These are phyloP conservation scores for Phyllostomus hastatus DNA, from an alignment of 2,113 vertebrate genomes.

Conservation along the genomic window DNA sequence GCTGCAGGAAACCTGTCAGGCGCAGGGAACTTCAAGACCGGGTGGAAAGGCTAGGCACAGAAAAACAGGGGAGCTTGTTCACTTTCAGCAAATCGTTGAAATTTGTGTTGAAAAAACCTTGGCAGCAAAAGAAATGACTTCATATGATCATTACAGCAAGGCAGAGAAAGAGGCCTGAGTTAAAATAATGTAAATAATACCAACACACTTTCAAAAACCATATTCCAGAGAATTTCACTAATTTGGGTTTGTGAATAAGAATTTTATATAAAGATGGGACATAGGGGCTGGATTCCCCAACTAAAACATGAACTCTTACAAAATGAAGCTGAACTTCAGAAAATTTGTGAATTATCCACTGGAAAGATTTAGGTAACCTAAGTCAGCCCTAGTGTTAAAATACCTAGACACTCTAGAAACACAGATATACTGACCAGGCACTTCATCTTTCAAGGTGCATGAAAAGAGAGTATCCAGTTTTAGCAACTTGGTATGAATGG, in stretches of 20 bases:
- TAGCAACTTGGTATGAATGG: not conserved
- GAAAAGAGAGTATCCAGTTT: not conserved
- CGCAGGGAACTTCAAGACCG: not conserved
- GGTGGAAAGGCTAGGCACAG: not conserved
- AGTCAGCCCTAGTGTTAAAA: not conserved
- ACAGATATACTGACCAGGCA: not conserved
- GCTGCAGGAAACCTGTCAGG: not conserved
- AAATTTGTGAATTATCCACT: not conserved
- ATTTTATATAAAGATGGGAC: not conserved
- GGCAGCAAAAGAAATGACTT: not conserved
- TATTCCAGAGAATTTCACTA: not conserved
- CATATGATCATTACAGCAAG: not conserved
- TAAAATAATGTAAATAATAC: not conserved
- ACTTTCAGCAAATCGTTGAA: not conserved
- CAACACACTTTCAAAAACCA: not conserved
- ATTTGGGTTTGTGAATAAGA: not conserved
- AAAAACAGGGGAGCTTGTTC: not conserved
- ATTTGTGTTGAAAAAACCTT: not conserved
- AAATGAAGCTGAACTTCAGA: not conserved
- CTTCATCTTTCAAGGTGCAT: not conserved
- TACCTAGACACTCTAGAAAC: not conserved
- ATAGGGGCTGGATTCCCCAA: not conserved
- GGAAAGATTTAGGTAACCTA: not conserved
- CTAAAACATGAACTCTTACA: not conserved
- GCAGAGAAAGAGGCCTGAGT: not conserved